Percentiles rank a stretch among this genome's conserved stretches.
phyloP scores from a whole-genome alignment of 2,113 vertebrate species.

The Plecturocebus donacophilus region DNA sequence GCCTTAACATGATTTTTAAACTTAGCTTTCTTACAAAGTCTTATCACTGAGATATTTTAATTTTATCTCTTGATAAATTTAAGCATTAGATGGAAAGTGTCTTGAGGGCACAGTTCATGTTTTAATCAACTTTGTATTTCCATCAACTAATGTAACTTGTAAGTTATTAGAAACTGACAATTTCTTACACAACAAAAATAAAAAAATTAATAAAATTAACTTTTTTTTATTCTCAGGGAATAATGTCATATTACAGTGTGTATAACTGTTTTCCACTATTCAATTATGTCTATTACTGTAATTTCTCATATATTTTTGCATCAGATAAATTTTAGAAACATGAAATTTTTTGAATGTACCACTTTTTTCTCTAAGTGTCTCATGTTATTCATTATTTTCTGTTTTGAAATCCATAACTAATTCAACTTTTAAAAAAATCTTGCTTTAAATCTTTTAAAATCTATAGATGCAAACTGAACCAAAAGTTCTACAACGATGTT shows the following conservation, averaged over 20 bases:
- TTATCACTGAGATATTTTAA: background rate
- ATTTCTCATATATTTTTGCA: background rate
- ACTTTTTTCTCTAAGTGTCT: background rate
- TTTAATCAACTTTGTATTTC: background rate
- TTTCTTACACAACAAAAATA: background rate
- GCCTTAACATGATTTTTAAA: background rate
- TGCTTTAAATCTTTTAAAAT: background rate
- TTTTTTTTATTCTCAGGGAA: background rate
- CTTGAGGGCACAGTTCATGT: background rate
- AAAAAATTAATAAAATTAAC: background rate
- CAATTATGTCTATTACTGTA: background rate
- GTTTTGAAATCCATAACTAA: background rate
- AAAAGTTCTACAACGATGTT: background rate
- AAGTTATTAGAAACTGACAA: background rate
- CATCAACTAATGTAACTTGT: background rate
- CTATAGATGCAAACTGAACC: background rate
- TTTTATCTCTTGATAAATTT: background rate
- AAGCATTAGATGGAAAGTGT: background rate
- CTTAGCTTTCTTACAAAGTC: background rate
- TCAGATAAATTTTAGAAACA: background rate
- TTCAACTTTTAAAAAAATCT: background rate
- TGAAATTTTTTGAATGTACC: background rate
- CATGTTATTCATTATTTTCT: background rate
- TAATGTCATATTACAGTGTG: background rate
- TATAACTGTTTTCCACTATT: background rate